Conservation (phyloP, 2,113 vertebrate genomes). For the Gnathonemus longibarbis region DNA sequence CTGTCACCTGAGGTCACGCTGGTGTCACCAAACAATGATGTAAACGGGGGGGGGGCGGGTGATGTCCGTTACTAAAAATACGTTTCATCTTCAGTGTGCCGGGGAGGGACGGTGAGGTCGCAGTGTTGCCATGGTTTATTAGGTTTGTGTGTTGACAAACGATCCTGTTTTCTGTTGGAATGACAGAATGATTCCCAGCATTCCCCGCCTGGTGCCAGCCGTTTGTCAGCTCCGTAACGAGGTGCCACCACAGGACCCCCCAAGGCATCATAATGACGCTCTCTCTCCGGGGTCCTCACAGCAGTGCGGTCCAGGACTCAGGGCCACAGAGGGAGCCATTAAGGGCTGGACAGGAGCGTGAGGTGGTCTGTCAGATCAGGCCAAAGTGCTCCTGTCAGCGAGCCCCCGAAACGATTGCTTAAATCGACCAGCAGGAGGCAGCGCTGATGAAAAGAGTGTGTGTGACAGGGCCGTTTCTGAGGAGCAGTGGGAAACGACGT, state of each 20-base stretch:
- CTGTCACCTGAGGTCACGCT: neutral
- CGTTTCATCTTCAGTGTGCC: neutral
- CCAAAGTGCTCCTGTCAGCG: neutral
- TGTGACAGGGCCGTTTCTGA: neutral
- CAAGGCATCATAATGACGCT: neutral
- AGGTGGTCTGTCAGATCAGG: neutral
- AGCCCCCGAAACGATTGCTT: neutral
- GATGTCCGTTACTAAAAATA: neutral
- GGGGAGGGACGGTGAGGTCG: neutral
- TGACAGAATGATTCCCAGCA: neutral
- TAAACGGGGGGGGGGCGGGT: neutral
- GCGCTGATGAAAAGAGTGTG: neutral
- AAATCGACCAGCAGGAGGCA: neutral
- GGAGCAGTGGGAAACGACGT: neutral
- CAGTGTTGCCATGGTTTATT: neutral
- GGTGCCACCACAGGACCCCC: neutral
- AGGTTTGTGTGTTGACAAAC: neutral
- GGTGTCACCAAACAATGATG: neutral
- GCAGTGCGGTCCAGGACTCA: neutral
- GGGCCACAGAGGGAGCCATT: neutral
- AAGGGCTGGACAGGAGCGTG: neutral
- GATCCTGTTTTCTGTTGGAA: neutral
- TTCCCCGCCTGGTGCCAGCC: neutral
- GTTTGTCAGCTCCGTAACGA: conserved; percentile 7
- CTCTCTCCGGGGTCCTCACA: neutral